These are phyloP conservation scores for Mormyrus iriodes DNA, from an alignment of 2,113 vertebrate genomes.

Conservation along the genomic window DNA sequence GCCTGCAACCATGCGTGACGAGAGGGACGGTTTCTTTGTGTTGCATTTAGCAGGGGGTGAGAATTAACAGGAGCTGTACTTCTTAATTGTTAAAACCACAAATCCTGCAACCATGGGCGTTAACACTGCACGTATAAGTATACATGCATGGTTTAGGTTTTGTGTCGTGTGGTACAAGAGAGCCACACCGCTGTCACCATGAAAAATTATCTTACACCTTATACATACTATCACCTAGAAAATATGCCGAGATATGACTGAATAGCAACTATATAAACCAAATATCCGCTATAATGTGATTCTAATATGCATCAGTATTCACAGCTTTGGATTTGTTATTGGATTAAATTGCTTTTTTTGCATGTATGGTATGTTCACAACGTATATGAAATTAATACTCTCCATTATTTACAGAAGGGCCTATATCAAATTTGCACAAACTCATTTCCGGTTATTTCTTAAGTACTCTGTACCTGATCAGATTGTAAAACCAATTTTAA, in stretches of 20 bases:
- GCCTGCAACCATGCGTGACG: not conserved
- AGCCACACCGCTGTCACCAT: not conserved
- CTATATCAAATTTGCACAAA: not conserved
- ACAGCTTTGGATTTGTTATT: not conserved
- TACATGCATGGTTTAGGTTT: not conserved
- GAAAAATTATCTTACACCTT: not conserved
- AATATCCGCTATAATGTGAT: not conserved
- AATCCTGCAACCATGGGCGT: not conserved
- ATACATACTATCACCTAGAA: not conserved
- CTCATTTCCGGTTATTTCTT: not conserved
- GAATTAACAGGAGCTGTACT: conserved; percentile 31
- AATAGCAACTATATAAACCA: not conserved
- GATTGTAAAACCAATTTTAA: not conserved
- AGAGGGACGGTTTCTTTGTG: not conserved
- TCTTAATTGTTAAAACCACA: conserved; percentile 33
- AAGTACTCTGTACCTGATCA: not conserved
- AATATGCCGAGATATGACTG: not conserved
- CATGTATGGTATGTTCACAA: not conserved
- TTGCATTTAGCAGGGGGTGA: not conserved
- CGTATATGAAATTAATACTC: not conserved
- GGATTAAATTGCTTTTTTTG: too few species aligned
- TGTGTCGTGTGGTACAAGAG: not conserved
- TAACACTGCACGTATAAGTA: not conserved
- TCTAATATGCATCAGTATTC: not conserved
- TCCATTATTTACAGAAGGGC: not conserved